Evolutionary conservation across 1,140 invertebrate species (phyloP), one percentile per base, ranked within the genome.

Genomic region (Tetranychus cinnabarinus): DNA sequence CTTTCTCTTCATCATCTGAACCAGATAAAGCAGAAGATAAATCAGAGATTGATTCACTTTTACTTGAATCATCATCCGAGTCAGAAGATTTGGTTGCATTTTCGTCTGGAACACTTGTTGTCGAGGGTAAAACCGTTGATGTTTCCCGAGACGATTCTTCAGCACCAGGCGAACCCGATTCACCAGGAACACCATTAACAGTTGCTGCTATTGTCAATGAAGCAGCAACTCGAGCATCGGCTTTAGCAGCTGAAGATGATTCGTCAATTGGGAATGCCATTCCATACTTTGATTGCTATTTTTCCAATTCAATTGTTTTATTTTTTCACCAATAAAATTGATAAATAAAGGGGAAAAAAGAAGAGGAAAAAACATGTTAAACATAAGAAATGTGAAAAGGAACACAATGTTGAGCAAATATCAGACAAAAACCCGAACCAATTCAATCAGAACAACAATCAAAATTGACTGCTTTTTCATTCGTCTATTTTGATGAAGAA

Each of bases 241-340:
- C 52, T 6, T 31, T 46, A 23, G 46, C 23, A 12, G 15, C 13
- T 35, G 59, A 5, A 12, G 50, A 31, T 35, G 50, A 12, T n/a
- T 61, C 60, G 13, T 56, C 60, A 15, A 61, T n/a, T 6, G 60
- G 52, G 35, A 61, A 61, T 23, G 60, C 60, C 60, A 61, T 61
- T 39, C 60, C 60, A 56, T 61, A 61, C 34, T 61, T 59, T 2
- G 39, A 47, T 31, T 46, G 42, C 37, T 59, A 37, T 48, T 36
- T n/a, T 36, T 57, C 39, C 39, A 10, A 23, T 45, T 35, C 10
- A 4, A 56, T 34, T 6, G 23, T 57, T 33, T 57, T 56, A 3
- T n/a, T n/a, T 56, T 56, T 34, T 56, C 23, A 57, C 34, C 8
- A 45, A 57, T n/a, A 57, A 23, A 12, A 23, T 10, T 31, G 35